Percentiles rank a stretch among this genome's conserved stretches.
Conservation (phyloP, 2,888 invertebrate species). For the Eilema caniola region DNA sequence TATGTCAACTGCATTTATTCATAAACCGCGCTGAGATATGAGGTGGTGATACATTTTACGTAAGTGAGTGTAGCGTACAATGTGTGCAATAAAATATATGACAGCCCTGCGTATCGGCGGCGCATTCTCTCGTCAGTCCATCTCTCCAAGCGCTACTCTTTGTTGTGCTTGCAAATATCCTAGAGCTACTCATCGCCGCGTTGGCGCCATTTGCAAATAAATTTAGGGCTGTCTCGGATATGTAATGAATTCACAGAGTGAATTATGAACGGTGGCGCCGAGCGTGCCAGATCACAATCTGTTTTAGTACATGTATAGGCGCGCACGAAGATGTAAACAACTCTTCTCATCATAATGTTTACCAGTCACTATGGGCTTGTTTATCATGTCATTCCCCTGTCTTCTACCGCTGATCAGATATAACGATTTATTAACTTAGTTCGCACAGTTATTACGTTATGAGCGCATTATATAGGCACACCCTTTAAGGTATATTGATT, state of each 20-base stretch:
- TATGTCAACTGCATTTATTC: conserved; percentile 37
- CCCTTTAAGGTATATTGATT: conserved; percentile 33
- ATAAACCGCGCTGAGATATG: conserved; percentile 41
- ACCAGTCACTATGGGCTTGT: conserved; percentile 59
- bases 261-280: conserved; percentile 79
- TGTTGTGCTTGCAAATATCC: conserved; percentile 76
- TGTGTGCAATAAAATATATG: conserved; percentile 32
- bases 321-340: conserved; percentile 66
- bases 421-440: conserved; percentile 57
- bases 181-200: conserved; percentile 75
- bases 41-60: conserved; percentile 32
- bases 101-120: conserved; percentile 42
- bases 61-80: conserved; percentile 17
- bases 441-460: conserved; percentile 30
- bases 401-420: conserved; percentile 59
- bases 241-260: conserved; percentile 82
- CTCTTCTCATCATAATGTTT: conserved; percentile 72
- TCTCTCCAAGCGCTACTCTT: conserved; percentile 62
- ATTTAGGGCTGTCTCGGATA: conserved; percentile 83
- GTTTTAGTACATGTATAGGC: conserved; percentile 56
- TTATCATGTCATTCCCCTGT: conserved; percentile 64
- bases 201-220: conserved; percentile 84
- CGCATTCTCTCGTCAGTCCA: conserved; percentile 53
- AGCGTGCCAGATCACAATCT: conserved; percentile 79
- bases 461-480: conserved; percentile 25